Evolutionary conservation across 2,797 vertebrate genomes (phyloP).

Genomic region (Amblyopsis hoosieri): DNA sequence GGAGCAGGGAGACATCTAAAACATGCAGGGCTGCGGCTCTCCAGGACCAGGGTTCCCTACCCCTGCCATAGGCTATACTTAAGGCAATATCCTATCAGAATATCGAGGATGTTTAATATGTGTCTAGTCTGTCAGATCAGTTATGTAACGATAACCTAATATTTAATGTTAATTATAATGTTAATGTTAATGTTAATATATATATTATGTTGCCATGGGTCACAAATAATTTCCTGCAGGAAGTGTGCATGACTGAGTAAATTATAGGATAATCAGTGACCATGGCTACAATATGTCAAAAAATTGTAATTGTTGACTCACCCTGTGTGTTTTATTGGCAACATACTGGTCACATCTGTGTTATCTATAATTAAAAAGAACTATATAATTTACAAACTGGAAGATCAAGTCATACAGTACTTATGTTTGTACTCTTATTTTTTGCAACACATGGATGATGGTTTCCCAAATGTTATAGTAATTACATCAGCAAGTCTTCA

Average conservation of each 20-base stretch:
- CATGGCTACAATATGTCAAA: constrained; percentile 22
- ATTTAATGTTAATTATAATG: too few species aligned
- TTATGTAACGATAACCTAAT: too few species aligned
- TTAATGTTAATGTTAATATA: too few species aligned
- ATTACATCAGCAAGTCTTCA: too few species aligned
- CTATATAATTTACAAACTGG: constrained; percentile 1
- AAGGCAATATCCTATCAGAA: too few species aligned
- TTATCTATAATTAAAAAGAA: constrained; percentile 32
- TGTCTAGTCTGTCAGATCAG: too few species aligned
- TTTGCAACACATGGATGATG: background rate
- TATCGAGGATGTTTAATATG: too few species aligned
- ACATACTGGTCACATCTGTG: constrained; percentile 26
- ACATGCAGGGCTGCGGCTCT: too few species aligned
- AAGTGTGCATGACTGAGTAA: constrained; percentile 36
- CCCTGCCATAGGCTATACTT: too few species aligned
- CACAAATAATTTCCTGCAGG: constrained; percentile 57
- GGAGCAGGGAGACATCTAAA: too few species aligned
- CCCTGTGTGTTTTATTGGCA: constrained; percentile 11
- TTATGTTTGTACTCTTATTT: background rate
- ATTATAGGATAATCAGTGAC: constrained; percentile 38
- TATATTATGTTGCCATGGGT: constrained; percentile 11
- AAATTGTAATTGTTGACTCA: constrained; percentile 41
- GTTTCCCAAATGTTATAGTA: constrained; percentile 6
- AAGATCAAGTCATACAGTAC: background rate
- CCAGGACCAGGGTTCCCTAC: too few species aligned